A percentile compares a stretch with the other conserved stretches of the same genome.
These are phyloP conservation scores for Volucella zonaria DNA, from an alignment of 2,888 invertebrate species.

Conservation along the genomic window DNA sequence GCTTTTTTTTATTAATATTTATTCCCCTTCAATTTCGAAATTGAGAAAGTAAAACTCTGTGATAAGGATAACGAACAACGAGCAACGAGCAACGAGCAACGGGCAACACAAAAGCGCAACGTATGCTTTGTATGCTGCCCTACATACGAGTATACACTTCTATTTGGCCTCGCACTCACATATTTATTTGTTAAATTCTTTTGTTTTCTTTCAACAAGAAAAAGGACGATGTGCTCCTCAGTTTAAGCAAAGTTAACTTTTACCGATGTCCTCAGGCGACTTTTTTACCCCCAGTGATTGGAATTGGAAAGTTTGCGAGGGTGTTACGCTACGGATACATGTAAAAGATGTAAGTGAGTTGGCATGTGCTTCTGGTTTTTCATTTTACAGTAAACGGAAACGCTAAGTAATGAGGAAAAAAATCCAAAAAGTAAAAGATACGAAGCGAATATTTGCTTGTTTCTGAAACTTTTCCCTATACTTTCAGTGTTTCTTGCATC, in stretches of 20 bases:
- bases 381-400: constrained; percentile 39
- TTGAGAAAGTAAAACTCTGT: constrained; percentile 48
- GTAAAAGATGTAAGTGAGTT: background rate
- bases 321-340: no score
- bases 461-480: constrained; percentile 30
- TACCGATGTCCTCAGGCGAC: constrained; percentile 19
- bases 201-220: background rate
- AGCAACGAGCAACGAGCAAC: constrained; percentile 2
- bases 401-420: constrained; percentile 51
- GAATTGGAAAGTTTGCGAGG: background rate
- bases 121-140: constrained; percentile 16
- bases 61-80: constrained; percentile 26
- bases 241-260: constrained; percentile 37
- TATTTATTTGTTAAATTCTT: constrained; percentile 29
- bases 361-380: constrained; percentile 2
- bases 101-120: constrained; percentile 2
- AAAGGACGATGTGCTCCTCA: constrained; percentile 25
- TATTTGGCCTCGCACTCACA: background rate
- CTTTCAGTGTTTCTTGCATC: constrained; percentile 32
- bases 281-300: constrained; percentile 1
- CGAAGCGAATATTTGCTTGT: constrained; percentile 1
- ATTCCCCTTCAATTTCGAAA: constrained; percentile 52
- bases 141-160: background rate
- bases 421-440: constrained; percentile 27
- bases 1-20: constrained; percentile 40